Evolutionary conservation across 2,113 vertebrate species (phyloP), one percentile per base, ranked within the genome.

Genomic region (Holacanthus passer): DNA sequence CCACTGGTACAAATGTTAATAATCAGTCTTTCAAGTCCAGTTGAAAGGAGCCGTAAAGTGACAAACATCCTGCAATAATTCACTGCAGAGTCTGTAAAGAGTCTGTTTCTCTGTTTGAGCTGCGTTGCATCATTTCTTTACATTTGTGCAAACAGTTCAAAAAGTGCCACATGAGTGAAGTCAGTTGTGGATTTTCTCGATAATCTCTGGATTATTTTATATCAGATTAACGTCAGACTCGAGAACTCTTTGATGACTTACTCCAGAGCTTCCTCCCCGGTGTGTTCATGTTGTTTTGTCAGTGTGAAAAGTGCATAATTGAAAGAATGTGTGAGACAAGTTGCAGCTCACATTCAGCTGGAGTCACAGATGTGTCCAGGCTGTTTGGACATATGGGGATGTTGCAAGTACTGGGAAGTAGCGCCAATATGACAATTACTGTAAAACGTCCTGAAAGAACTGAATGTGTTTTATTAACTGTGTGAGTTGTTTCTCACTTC

Each of bases 281-380:
- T 31, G 11, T 35, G 7, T 6, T 59, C 20, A 73, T 7, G 19
- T n/a, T 3, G 0, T 48, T 60, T 29, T 50, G n/a, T n/a, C 71
- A 27, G 31, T 0, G 31, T 68, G 32, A 32, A 32, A 62, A 29
- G 27, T 13, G 16, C 65, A 11, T 12, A 48, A 43, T 29, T 24
- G 3, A 31, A 62, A 41, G 56, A 78, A 69, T 70, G 76, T 24
- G 35, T 29, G 24, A 41, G 45, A 62, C 66, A 8, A 67, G 52
- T 37, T 29, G 29, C 10, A 37, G 59, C 41, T 19, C 20, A 31
- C 24, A 13, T 39, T 37, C 22, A 31, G 11, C 14, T 19, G 1
- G 22, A 24, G n/a, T 65, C 60, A 45, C 47, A 12, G 50, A 17
- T 0, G n/a, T 50, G 45, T 29, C 16, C 11, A 22, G 12, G 29